Base-by-base conservation (phyloP, 92 coral and sea anemone genomes). In the Ricordea florida region DNA sequence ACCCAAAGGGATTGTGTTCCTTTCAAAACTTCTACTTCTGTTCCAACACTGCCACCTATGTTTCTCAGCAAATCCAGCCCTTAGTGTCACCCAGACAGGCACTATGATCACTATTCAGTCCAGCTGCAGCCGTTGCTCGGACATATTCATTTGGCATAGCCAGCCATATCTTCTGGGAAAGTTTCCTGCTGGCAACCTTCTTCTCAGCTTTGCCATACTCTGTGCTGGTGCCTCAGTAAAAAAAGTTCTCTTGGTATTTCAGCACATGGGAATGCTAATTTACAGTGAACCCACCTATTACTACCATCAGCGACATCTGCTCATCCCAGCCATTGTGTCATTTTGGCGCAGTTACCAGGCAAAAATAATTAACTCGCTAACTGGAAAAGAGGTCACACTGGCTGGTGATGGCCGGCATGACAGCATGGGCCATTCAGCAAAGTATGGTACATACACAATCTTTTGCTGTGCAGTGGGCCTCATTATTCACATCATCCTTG, bases 101-200 rank as follows among this genome's bases (percentile, higher is more conserved):
- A 83, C 93, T 7, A 58, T 83, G 79, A 1, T 83, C 8, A 52
- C 93, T 9, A 41, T 87, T 1, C 46, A 55, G 29, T 26, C 88
- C 29, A 18, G 34, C 6, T 87, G 92, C 66, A 61, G 55, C 32
- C 32, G 27, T 6, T 87, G 88, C 53, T 28, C 49, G 4, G 36
- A 55, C 20, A 82, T 58, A 6, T 74, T 56, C 45, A 58, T 50
- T 10, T 81, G 92, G 88, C 56, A 87, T 27, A 87, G 77, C 64
- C 81, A 88, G 58, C 89, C 82, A 18, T 25, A 40, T 16, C 42
- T 82, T 3, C 30, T 78, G 4, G 82, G 88, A 2, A 71, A 38
- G 66, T 87, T 76, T 53, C 85, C 89, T 34, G 89, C 93, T 15
- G 93, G 86, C 31, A 78, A 83, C 61, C 51, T 83, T 1, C n/a